Percentiles rank a stretch among this genome's conserved stretches.
These are phyloP conservation scores for Catharus bicknelli DNA, from an alignment of 2,113 vertebrate genomes.

Conservation along the genomic window DNA sequence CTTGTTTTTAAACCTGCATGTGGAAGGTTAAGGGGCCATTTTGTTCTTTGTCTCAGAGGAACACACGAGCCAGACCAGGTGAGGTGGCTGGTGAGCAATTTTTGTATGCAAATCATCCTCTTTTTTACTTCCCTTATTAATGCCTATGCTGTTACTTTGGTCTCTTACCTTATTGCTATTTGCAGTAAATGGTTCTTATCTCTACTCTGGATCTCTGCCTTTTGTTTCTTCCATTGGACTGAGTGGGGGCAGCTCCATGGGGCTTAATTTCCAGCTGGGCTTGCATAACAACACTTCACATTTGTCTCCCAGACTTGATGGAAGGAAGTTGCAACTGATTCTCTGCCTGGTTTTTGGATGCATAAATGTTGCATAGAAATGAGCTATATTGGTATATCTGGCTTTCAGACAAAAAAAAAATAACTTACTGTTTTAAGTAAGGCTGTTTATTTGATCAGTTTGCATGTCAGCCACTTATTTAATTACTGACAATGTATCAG, in stretches of 20 bases:
- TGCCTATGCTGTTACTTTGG: neutral
- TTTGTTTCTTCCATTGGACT: neutral
- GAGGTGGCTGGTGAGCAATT: neutral
- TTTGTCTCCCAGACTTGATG: neutral
- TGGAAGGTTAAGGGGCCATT: rapidly evolving
- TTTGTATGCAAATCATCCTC: neutral
- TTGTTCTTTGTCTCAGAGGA: neutral
- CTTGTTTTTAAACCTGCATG: neutral
- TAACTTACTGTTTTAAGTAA: neutral
- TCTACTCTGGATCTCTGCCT: neutral
- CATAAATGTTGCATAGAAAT: neutral
- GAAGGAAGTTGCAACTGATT: neutral
- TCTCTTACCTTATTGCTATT: neutral
- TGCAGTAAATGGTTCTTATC: neutral
- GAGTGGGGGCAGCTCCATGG: rapidly evolving
- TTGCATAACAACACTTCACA: neutral
- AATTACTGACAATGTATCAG: conserved; percentile 2
- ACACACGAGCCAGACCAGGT: neutral
- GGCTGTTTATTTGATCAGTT: neutral
- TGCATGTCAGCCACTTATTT: conserved; percentile 16
- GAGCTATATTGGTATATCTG: neutral
- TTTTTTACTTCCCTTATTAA: neutral
- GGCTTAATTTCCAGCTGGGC: neutral
- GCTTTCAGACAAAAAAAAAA: neutral
- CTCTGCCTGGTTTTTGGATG: rapidly evolving